Evolutionary conservation across 1,140 invertebrate species (phyloP), one percentile per base, ranked within the genome.

Genomic region (Drosophila ironensis): DNA sequence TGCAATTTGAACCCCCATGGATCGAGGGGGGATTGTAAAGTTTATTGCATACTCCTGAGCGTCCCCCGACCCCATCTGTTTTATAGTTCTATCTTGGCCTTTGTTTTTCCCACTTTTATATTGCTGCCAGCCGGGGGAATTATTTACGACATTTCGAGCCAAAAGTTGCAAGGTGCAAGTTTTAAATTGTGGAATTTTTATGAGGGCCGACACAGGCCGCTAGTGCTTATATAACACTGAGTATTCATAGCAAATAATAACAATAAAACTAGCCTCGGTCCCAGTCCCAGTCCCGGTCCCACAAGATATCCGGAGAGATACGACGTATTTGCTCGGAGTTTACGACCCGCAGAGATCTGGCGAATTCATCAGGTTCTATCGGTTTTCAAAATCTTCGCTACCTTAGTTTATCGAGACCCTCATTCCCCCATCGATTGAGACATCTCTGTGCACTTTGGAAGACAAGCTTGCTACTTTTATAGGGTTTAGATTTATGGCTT

Each of bases 91-190:
- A 16, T 56, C 57, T 48, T 61, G 48, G 48, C 47, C 47, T 68
- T 52, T 59, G 54, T 53, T 47, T 61, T 81, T 82, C 63, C 73
- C 81, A 45, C 47, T 71, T 78, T 78, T 82, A 84, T 82, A 75
- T 64, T 40, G 69, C 61, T 20, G 33, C 30, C 60, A 53, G 50
- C 27, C 27, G 41, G 38, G 14, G 30, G 30, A n/a, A 53, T 84
- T 84, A 86, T 84, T 84, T 84, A 84, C 64, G 80, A 63, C 80
- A 84, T 74, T 78, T 86, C 64, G 35, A 53, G 70, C 60, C 80
- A 86, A 84, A 84, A 86, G 80, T 84, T 84, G 80, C 80, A 84
- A 84, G 80, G 80, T 84, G 80, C 80, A 84, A 84, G 80, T 84
- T 84, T 84, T 81, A 57, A 57, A 74, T 56, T 86, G 67, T 84